A percentile compares a stretch with the other conserved stretches of the same genome.
phyloP scores from a whole-genome alignment of 2,888 invertebrate genomes.

The Drosophila suboccidentalis region DNA sequence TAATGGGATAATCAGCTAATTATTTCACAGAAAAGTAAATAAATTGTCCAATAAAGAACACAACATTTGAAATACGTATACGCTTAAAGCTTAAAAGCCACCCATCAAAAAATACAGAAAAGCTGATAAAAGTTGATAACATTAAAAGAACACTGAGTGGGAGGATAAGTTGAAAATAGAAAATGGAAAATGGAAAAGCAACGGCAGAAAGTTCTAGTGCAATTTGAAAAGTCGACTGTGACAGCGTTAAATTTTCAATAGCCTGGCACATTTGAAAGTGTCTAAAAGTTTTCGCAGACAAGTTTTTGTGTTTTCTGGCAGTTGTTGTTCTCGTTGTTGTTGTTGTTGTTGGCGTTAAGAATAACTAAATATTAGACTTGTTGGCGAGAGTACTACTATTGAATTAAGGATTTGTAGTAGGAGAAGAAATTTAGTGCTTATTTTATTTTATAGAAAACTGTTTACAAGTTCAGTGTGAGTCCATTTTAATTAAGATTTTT shows the following conservation, averaged over 20 bases:
- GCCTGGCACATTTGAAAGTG: constrained; percentile 73
- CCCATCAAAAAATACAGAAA: background rate
- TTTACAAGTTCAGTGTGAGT: too few relatives aligned
- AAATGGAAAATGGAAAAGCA: background rate
- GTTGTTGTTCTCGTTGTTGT: constrained; percentile 4
- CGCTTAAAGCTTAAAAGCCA: constrained; percentile 6
- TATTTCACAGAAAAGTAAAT: background rate
- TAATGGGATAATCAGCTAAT: background rate
- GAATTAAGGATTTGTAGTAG: too few relatives aligned
- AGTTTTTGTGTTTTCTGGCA: constrained; percentile 43
- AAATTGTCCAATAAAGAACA: background rate
- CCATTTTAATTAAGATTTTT: too few relatives aligned
- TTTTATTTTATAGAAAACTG: background rate
- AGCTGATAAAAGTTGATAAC: constrained; percentile 9
- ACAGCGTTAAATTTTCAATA: constrained; percentile 75
- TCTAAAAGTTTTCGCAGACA: constrained; percentile 66
- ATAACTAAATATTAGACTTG: constrained; percentile 14
- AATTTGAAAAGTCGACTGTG: constrained; percentile 62
- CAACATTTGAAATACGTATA: background rate
- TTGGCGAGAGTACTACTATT: background rate
- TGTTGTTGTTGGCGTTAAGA: constrained; percentile 6
- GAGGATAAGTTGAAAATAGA: constrained; percentile 5
- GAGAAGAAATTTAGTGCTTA: background rate
- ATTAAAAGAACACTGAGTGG: constrained; percentile 4
- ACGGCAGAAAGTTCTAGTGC: constrained; percentile 44